Percentiles rank a stretch among this genome's conserved stretches.
phyloP scores from a whole-genome alignment of 2,797 vertebrate genomes.

The Enteromius thamalakanensis region DNA sequence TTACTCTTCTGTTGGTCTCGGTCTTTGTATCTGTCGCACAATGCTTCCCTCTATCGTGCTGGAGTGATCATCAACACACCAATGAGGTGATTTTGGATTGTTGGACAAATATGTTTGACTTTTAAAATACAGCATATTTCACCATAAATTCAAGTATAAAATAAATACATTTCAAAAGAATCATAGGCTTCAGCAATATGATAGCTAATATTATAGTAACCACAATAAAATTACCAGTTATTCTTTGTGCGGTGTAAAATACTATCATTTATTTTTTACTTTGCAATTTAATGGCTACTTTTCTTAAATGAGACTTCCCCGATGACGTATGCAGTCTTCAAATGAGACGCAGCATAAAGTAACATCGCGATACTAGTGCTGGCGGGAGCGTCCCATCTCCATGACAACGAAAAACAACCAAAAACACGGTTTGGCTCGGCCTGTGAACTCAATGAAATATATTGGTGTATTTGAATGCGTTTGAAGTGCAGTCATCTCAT shows the following conservation, averaged over 20 bases:
- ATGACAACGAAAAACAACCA: constrained; percentile 48
- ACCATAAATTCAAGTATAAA: not conserved
- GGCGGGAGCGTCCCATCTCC: constrained; percentile 43
- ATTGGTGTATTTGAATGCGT: not conserved
- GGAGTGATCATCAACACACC: not conserved
- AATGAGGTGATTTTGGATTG: not conserved
- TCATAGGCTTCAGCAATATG: not conserved
- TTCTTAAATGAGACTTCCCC: too few species aligned
- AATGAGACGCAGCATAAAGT: not conserved
- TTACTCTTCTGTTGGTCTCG: not conserved
- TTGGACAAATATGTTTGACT: not conserved
- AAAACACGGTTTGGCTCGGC: not conserved
- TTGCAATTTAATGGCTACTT: too few species aligned
- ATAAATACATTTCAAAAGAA: not conserved
- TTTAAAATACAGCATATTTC: not conserved
- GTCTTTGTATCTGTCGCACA: not conserved
- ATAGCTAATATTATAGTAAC: too few species aligned
- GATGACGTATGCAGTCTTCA: too few species aligned
- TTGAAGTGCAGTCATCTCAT: not conserved
- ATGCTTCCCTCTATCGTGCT: constrained; percentile 24
- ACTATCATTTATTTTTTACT: too few species aligned
- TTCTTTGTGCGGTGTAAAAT: too few species aligned
- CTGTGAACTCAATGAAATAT: not conserved
- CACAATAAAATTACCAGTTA: too few species aligned
- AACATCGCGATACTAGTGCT: not conserved